Base-by-base conservation (phyloP, 2,113 vertebrate species). In the Gulo gulo region DNA sequence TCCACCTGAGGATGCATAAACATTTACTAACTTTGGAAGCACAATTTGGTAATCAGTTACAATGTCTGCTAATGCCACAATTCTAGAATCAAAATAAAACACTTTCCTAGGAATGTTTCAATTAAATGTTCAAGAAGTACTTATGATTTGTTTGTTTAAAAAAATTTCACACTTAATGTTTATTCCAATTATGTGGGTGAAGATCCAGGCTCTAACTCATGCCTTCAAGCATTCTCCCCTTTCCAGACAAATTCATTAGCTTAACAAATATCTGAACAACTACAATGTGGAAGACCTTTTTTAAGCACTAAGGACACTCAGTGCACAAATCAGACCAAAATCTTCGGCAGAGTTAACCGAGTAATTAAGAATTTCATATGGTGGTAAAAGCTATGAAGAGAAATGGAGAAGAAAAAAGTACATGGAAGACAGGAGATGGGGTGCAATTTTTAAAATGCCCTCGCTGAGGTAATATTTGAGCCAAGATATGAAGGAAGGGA, bases 41-140 rank as follows among this genome's bases (percentile, higher is more conserved):
- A 84, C 29, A 71, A 88, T 86, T 2, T 67, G 57, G 65, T 42
- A 13, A 83, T 76, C n/a, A 36, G 59, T 93, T 87, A 65, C 39
- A 16, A 2, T 47, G 42, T 78, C 55, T 29, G 57, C 59, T 55
- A 84, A 92, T 23, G 34, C 57, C 73, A 55, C 45, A 81, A 82
- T 45, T 93, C 47, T 86, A 61, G 74, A 86, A 42, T 47, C 52
- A 94, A 96, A 97, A 94, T 24, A 88, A 89, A 78, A 80, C 24
- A 81, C 65, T 71, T 92, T 45, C 50, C 71, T 55, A 89, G 4
- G 29, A 84, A 63, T 63, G 39, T 87, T 69, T 87, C 63, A 83
- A 71, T 91, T 94, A 65, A 83, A 71, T 91, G 26, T 45, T 85
- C 52, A 85, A 84, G 21, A 92, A 94, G 50, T 63, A 69, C 24